Evolutionary conservation across 2,113 vertebrate species (phyloP), one percentile per base, ranked within the genome.

Genomic region (Glareola pratincola): DNA sequence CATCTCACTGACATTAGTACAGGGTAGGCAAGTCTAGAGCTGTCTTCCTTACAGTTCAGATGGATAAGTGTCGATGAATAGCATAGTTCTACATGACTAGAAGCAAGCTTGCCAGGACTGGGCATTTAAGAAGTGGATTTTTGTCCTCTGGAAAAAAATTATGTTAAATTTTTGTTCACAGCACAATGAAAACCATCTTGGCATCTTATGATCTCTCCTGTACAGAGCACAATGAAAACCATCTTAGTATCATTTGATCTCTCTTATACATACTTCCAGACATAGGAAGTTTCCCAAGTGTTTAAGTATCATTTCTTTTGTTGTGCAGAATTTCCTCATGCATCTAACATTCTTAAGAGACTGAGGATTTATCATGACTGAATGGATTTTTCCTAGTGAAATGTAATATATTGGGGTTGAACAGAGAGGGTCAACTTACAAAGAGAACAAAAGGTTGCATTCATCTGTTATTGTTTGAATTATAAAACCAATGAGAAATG

Each of bases 31-130:
- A 91, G 32, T n/a, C 39, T 45, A 21, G 39, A 18, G 60, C 23
- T 39, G 27, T 15, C 29, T 45, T 57, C 21, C 39, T 82, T 27
- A 18, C 18, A 63, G 45, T 22, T 72, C 21, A 72, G 43, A 18
- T 30, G 26, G 41, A 10, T 41, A 63, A 43, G 4, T 54, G 26
- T 41, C 4, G 1, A 50, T 68, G 26, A 41, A 47, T 36, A 54
- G 18, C 45, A 19, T 21, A 10, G 12, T 36, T 48, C 48, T 45
- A 27, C 16, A 34, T 4, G 6, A 78, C 30, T 2, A 78, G 16
- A 68, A 85, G 5, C 2, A 54, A 64, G 4, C 2, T 78, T 56
- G 30, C 5, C 16, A 56, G 29, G 47, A 18, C 0, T 39, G 15
- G 12, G 24, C 16, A 26, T 21, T 83, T 41, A 60, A 53, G 13